These are phyloP conservation scores for Acanthornis magna DNA, from an alignment of 2,797 vertebrate species.

Conservation along the genomic window DNA sequence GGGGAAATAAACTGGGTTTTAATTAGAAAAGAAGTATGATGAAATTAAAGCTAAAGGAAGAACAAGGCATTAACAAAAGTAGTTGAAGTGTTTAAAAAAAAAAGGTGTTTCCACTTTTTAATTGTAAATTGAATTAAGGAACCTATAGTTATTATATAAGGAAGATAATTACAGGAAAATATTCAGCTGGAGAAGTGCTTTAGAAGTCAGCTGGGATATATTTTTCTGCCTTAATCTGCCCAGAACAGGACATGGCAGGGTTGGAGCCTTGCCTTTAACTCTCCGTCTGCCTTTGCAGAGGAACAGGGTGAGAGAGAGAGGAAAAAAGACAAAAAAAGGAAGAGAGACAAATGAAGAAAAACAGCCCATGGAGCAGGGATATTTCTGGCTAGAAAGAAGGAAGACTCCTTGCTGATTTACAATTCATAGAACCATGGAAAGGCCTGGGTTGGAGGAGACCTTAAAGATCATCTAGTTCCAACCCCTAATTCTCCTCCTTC, in stretches of 20 bases:
- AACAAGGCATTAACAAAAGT: background rate
- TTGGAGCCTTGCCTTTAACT: background rate
- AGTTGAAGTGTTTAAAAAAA: background rate
- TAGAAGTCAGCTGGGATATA: background rate
- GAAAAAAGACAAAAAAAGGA: fast-evolving
- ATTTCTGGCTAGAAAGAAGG: background rate
- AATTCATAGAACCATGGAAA: background rate
- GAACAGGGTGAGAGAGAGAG: fast-evolving
- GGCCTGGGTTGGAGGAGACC: background rate
- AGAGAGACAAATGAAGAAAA: background rate
- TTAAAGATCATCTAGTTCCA: background rate
- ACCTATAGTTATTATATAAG: background rate
- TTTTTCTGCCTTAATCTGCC: background rate
- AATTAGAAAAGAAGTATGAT: conserved; percentile 43
- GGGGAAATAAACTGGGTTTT: conserved; percentile 58
- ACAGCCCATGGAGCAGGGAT: background rate
- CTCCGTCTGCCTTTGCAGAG: background rate
- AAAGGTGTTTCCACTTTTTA: background rate
- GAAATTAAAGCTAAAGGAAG: conserved; percentile 22
- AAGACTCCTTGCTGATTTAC: background rate
- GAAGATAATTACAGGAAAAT: conserved; percentile 10
- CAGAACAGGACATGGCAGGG: background rate
- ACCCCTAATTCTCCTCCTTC: background rate
- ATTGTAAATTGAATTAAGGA: conserved; percentile 33
- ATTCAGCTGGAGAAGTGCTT: background rate